Conservation (phyloP, 1,140 invertebrate genomes). For the Lethocerus indicus region DNA sequence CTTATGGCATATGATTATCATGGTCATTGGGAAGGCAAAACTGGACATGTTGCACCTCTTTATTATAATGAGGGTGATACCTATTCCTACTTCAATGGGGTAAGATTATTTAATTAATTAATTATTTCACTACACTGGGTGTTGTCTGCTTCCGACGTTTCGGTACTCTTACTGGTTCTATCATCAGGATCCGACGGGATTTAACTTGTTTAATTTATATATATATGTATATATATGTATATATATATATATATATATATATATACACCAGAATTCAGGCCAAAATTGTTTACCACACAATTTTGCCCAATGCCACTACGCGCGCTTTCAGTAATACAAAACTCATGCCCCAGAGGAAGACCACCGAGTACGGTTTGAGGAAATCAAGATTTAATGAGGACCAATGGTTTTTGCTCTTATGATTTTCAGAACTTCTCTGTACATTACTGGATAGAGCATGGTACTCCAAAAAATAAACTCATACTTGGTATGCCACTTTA, state of each 20-base stretch:
- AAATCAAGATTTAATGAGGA: neutral
- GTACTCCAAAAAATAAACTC: constrained; percentile 38
- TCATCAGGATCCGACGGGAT: neutral
- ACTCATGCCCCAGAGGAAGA: neutral
- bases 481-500: constrained; percentile 48
- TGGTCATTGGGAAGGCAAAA: constrained; percentile 30
- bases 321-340: too few relatives aligned
- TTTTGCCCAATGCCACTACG: neutral
- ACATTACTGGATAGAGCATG: constrained; percentile 41
- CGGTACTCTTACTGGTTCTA: neutral
- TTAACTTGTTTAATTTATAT: neutral
- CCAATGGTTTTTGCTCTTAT: constrained; percentile 4
- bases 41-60: constrained; percentile 30
- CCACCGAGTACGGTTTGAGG: neutral
- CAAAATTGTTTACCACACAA: neutral
- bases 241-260: neutral
- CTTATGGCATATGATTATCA: constrained; percentile 33
- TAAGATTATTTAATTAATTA: constrained; percentile 15
- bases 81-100: constrained; percentile 26
- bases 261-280: neutral
- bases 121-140: neutral
- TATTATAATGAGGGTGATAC: constrained; percentile 24
- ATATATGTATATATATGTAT: neutral
- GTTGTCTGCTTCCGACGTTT: neutral
- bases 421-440: constrained; percentile 34